Evolutionary conservation across 2,888 invertebrate species (phyloP).

Genomic region (Abscondita cerata): DNA sequence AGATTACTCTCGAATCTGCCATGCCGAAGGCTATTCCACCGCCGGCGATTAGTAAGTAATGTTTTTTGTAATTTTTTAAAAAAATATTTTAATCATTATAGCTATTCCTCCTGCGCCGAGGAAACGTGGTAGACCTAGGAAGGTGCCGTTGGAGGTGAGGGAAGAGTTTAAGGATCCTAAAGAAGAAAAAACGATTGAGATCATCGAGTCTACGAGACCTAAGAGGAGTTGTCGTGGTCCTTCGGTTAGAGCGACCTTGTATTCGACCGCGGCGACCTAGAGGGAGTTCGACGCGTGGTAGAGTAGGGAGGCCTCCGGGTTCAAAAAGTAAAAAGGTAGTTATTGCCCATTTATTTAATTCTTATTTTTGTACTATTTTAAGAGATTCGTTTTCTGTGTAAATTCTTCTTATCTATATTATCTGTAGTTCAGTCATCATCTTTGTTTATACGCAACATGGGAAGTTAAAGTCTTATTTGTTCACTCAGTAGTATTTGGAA

Average conservation of each 20-base stretch:
- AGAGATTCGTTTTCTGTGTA: no score
- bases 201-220: constrained; percentile 50
- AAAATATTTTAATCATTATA: constrained; percentile 46
- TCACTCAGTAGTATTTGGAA: no score
- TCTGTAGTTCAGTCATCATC: no score
- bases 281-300: constrained; percentile 45
- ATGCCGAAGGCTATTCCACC: not conserved
- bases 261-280: constrained; percentile 56
- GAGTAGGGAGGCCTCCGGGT: constrained; percentile 7
- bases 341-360: no score
- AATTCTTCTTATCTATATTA: no score
- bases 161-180: constrained; percentile 53
- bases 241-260: constrained; percentile 53
- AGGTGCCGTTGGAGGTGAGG: constrained; percentile 56
- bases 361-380: constrained; percentile 8
- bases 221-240: constrained; percentile 58
- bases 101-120: constrained; percentile 50
- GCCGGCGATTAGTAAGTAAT: constrained; percentile 15
- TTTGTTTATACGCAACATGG: no score
- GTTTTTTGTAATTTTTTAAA: no score
- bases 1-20: constrained; percentile 43
- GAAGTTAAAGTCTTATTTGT: no score
- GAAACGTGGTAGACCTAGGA: constrained; percentile 62
- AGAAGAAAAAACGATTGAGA: constrained; percentile 33
- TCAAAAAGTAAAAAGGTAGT: constrained; percentile 2